phyloP scores from a whole-genome alignment of 2,888 invertebrate genomes.

The Drosophila testacea region DNA sequence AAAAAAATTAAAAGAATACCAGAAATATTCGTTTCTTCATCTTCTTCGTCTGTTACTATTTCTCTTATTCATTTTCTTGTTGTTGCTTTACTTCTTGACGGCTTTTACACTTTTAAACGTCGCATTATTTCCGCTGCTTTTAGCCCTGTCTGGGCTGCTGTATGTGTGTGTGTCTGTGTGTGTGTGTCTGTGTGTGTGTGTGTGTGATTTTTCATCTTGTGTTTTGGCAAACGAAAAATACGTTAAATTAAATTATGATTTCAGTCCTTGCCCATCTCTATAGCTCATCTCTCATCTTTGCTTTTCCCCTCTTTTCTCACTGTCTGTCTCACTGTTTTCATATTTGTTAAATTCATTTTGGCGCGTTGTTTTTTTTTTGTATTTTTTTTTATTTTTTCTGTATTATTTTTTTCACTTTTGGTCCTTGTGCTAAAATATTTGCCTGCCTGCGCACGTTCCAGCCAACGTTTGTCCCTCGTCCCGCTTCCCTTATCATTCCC shows the following conservation, averaged over 20 bases:
- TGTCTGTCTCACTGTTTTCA: constrained; percentile 45
- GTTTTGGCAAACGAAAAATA: constrained; percentile 73
- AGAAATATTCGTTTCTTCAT: constrained; percentile 5
- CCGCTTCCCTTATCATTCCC: neutral
- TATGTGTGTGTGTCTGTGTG: constrained; percentile 39
- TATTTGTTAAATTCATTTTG: constrained; percentile 73
- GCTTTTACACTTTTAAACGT: constrained; percentile 79
- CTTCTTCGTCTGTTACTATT: constrained; percentile 29
- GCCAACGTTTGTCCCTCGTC: neutral
- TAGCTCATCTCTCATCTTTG: constrained; percentile 9
- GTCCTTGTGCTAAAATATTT: constrained; percentile 66
- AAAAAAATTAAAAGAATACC: constrained; percentile 3
- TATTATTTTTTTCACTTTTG: constrained; percentile 52
- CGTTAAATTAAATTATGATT: constrained; percentile 81
- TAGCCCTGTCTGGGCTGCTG: constrained; percentile 34
- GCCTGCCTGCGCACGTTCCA: constrained; percentile 65
- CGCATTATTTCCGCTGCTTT: constrained; percentile 78
- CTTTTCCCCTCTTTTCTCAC: neutral
- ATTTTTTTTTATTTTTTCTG: constrained; percentile 33
- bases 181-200: constrained; percentile 55
- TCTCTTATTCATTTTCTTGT: constrained; percentile 6
- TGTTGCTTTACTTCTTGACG: constrained; percentile 58
- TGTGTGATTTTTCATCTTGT: constrained; percentile 70
- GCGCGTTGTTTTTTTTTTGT: constrained; percentile 31
- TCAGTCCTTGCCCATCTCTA: constrained; percentile 44